A percentile compares a stretch with the other conserved stretches of the same genome.
These are phyloP conservation scores for Percopsis omiscomaycus DNA, from an alignment of 2,797 vertebrate genomes.

Conservation along the genomic window DNA sequence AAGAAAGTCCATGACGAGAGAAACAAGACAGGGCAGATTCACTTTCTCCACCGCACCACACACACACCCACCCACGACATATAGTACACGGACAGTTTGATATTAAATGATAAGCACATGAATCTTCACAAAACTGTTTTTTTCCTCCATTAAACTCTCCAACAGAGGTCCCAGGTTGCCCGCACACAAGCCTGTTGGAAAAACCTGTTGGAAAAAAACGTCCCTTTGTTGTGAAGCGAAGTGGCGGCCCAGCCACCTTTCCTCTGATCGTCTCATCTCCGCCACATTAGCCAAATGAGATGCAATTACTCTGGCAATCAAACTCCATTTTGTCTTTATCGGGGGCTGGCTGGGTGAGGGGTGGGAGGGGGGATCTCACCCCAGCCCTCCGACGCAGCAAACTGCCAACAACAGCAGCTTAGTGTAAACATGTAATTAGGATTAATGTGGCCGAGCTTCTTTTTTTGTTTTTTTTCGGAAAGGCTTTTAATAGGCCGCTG, in stretches of 20 bases:
- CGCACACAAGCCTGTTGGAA: too few relatives aligned
- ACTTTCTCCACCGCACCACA: neutral
- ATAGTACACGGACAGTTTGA: too few relatives aligned
- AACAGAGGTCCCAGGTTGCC: too few relatives aligned
- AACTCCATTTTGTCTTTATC: slow-evolving; percentile 64
- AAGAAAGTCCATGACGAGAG: neutral
- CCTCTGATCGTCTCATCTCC: slow-evolving; percentile 44
- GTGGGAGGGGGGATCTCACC: slow-evolving; percentile 27
- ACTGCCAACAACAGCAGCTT: slow-evolving; percentile 61
- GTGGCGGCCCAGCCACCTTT: slow-evolving; percentile 31
- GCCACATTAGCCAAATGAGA: slow-evolving; percentile 62
- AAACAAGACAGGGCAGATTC: neutral
- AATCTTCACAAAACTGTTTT: too few relatives aligned
- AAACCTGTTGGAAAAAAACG: too few relatives aligned
- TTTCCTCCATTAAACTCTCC: too few relatives aligned
- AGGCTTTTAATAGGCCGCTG: neutral
- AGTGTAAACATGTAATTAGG: slow-evolving; percentile 59
- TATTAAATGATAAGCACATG: too few relatives aligned
- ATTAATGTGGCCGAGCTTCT: slow-evolving; percentile 37
- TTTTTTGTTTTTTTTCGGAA: neutral
- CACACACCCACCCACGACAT: too few relatives aligned
- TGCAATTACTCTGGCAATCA: slow-evolving; percentile 68
- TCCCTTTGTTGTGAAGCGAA: too few relatives aligned
- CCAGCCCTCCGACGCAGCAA: slow-evolving; percentile 21
- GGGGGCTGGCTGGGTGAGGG: slow-evolving; percentile 46